A percentile compares a stretch with the other conserved stretches of the same genome.
Conservation (phyloP, 1,140 invertebrate species). For the Sitophilus oryzae region DNA sequence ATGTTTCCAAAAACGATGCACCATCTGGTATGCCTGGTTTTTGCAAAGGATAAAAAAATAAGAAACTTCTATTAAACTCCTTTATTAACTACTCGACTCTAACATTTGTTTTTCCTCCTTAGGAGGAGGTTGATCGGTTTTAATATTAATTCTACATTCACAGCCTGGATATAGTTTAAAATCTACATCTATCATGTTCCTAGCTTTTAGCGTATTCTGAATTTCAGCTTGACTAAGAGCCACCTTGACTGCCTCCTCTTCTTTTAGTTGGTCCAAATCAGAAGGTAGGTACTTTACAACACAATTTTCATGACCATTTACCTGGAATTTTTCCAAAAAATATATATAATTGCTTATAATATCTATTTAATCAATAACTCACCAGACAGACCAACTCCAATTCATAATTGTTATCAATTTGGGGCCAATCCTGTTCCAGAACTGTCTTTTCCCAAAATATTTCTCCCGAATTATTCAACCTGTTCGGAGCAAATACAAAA, state of each 20-base stretch:
- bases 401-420: constrained; percentile 66
- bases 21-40: too few relatives aligned
- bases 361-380: constrained; percentile 27
- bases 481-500: constrained; percentile 56
- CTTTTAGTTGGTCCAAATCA: constrained; percentile 49
- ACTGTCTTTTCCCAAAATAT: constrained; percentile 61
- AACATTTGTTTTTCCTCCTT: too few relatives aligned
- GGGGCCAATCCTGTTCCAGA: constrained; percentile 73
- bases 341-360: background rate
- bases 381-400: constrained; percentile 61
- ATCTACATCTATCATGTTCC: constrained; percentile 26
- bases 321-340: constrained; percentile 38
- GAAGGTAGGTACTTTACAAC: constrained; percentile 49
- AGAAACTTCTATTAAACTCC: too few relatives aligned
- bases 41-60: too few relatives aligned
- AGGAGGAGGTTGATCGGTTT: constrained; percentile 23
- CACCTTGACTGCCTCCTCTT: constrained; percentile 51
- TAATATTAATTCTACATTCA: constrained; percentile 36
- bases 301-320: constrained; percentile 51
- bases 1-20: too few relatives aligned
- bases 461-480: constrained; percentile 48
- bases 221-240: constrained; percentile 47
- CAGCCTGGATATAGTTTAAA: constrained; percentile 31
- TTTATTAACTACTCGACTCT: too few relatives aligned
- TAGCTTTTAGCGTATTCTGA: constrained; percentile 24